A percentile compares a stretch with the other conserved stretches of the same genome.
phyloP scores from a whole-genome alignment of 1,140 invertebrate genomes.

The Zaprionus davidi region DNA sequence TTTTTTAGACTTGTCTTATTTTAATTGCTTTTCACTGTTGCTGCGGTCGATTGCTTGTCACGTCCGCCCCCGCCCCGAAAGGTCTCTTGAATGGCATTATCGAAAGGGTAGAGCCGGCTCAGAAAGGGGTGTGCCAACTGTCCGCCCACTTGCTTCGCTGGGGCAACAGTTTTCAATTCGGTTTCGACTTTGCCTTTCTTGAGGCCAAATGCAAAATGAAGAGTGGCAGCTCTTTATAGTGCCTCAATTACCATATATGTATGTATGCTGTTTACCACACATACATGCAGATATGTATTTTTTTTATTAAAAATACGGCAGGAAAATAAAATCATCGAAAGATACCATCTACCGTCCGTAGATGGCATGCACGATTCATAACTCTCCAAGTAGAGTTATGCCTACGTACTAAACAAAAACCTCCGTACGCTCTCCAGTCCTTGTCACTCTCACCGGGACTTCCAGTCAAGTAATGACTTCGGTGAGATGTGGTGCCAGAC shows the following conservation, averaged over 20 bases:
- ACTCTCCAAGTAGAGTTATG: no score
- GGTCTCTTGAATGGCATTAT: conserved; percentile 30
- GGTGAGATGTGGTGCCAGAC: no score
- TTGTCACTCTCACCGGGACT: no score
- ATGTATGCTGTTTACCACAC: not conserved
- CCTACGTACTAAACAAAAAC: no score
- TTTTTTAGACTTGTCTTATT: conserved; percentile 51
- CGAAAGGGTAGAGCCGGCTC: not conserved
- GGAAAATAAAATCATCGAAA: no score
- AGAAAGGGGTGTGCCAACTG: not conserved
- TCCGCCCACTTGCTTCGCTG: conserved; percentile 1
- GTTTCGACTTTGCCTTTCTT: conserved; percentile 30
- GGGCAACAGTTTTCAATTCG: conserved; percentile 25
- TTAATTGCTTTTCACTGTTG: conserved; percentile 77
- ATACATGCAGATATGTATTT: not conserved
- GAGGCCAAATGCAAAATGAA: conserved; percentile 36
- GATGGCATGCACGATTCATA: no score
- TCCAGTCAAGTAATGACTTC: no score
- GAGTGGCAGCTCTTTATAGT: conserved; percentile 9
- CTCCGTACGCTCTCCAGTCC: no score
- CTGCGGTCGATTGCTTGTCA: conserved; percentile 55
- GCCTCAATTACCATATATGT: conserved; percentile 18
- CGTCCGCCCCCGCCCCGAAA: not conserved
- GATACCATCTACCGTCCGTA: no score
- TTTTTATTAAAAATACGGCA: no score